Percentiles rank a stretch among this genome's conserved stretches.
phyloP scores from a whole-genome alignment of 2,113 vertebrate species.

The Sphaerodactylus townsendi region DNA sequence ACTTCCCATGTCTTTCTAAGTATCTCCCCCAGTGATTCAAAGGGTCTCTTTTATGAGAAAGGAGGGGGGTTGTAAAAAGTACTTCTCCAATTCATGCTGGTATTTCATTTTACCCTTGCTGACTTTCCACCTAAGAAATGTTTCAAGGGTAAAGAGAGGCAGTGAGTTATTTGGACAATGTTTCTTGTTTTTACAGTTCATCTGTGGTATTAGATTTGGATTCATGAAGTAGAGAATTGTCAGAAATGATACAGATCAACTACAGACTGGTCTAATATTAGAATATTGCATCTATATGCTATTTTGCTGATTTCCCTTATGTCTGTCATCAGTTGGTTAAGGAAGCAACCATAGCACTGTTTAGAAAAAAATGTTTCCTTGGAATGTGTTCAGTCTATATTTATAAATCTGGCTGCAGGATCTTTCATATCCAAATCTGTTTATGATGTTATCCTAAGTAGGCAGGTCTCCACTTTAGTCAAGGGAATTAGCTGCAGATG shows the following conservation, averaged over 20 bases:
- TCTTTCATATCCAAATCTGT: slow-evolving; percentile 8
- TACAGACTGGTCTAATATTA: background rate
- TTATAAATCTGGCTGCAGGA: background rate
- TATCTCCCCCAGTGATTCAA: too few species aligned
- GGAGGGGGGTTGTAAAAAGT: too few species aligned
- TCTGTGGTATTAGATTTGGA: background rate
- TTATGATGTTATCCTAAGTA: too few species aligned
- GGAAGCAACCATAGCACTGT: background rate
- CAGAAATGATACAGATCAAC: background rate
- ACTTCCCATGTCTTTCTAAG: too few species aligned
- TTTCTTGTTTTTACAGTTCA: background rate
- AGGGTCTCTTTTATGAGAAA: too few species aligned
- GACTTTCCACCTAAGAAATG: background rate
- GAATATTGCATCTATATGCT: background rate
- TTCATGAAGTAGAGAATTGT: background rate
- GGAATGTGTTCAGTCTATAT: background rate
- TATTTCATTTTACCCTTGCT: background rate
- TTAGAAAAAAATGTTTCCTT: background rate
- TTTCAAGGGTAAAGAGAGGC: background rate
- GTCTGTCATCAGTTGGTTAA: background rate
- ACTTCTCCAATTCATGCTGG: background rate
- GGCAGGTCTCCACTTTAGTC: too few species aligned
- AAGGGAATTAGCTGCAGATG: too few species aligned
- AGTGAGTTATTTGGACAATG: background rate
- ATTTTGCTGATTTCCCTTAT: background rate